Conservation (phyloP, 2,113 vertebrate genomes). For the Clarias batrachus region DNA sequence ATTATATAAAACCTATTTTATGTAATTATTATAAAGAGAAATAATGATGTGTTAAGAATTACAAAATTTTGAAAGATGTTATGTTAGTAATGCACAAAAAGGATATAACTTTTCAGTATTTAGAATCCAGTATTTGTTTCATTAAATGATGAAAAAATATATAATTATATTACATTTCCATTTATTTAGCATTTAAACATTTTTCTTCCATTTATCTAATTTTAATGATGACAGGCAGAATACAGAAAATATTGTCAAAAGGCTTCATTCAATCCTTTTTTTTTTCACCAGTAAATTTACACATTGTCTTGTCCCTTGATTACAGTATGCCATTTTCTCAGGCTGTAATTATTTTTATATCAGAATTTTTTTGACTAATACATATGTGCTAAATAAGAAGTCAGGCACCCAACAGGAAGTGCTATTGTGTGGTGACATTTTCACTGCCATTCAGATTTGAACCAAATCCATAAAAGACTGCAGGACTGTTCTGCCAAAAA, state of each 20-base stretch:
- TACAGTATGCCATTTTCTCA: neutral
- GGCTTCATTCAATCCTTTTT: neutral
- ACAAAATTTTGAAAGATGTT: neutral
- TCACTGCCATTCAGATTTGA: constrained; percentile 57
- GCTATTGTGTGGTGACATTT: constrained; percentile 72
- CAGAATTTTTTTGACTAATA: neutral
- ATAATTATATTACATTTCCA: neutral
- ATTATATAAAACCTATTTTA: neutral
- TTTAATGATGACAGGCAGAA: neutral
- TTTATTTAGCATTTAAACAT: neutral
- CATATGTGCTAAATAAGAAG: neutral
- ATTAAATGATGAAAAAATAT: neutral
- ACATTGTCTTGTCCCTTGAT: neutral
- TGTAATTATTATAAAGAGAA: neutral
- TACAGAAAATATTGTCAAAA: neutral
- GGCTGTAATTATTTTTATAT: neutral
- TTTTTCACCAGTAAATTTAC: neutral
- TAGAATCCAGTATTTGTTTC: neutral
- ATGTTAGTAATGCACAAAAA: neutral
- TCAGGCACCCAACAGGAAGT: constrained; percentile 57
- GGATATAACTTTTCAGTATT: neutral
- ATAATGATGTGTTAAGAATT: neutral
- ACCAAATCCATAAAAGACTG: constrained; percentile 56
- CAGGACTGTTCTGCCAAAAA: constrained; percentile 19
- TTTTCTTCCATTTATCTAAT: neutral